Evolutionary conservation across 2,113 vertebrate species (phyloP), one percentile per base, ranked within the genome.

Genomic region (Conger conger): DNA sequence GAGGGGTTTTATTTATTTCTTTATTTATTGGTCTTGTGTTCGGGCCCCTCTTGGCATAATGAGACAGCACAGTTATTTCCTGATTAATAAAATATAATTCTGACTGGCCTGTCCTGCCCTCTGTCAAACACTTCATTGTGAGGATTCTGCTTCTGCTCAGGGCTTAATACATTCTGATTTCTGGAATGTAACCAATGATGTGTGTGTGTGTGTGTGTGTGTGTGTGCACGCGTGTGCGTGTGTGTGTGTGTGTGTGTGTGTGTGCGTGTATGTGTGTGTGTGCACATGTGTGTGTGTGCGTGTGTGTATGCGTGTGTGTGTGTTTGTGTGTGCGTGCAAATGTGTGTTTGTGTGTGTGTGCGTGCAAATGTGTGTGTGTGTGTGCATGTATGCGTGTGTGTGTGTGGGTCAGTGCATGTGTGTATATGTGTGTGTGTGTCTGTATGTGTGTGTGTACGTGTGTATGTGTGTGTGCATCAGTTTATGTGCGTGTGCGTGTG

Each of bases 1-100:
- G 36, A 27, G 27, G 30, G 37, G 20, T 73, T 73, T 50, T 50
- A 50, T 50, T 50, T 50, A 13, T 50, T 50, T 50, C 8, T 50
- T 50, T 50, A 9, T 50, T 50, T 13, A 13, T 50, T 13, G 30
- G 27, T 13, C 82, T 37, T 37, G 15, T 79, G 45, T 68, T 81
- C 38, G 33, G 42, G 35, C 73, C 45, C 20, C 30, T 33, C 18
- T 35, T 54, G 36, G 30, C 1, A 84, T 79, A 54, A 79, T 79
- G 53, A 79, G 82, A 45, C 45, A 77, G 83, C 11, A 20, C 45
- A 5, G 50, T 78, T 54, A 36, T 76, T 79, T 79, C 23, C 76
- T 79, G 33, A 84, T 79, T 84, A 84, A 84, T 79, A 84, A 84
- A 54, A 38, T 79, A 84, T 78, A 45, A 84, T 77, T 84, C 50